Conservation (phyloP, 2,888 invertebrate genomes). For the Spilarctia lutea region DNA sequence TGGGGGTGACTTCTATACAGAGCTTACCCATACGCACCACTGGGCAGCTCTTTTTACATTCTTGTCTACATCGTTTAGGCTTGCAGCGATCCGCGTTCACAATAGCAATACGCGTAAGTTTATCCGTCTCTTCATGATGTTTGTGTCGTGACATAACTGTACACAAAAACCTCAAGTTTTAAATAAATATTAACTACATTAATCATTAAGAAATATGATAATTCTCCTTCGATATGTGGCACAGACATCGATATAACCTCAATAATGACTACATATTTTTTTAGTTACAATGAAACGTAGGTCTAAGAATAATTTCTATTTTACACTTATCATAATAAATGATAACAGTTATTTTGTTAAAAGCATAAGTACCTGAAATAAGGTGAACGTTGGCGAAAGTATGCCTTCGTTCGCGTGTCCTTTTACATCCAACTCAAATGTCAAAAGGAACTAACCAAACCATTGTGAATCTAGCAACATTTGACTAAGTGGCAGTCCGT, state of each 20-base stretch:
- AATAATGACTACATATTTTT: slow-evolving; percentile 59
- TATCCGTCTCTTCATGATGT: slow-evolving; percentile 94
- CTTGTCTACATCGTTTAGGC: slow-evolving; percentile 99
- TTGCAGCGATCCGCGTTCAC: slow-evolving; percentile 99
- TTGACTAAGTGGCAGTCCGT: slow-evolving; percentile 39
- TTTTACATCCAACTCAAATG: slow-evolving; percentile 76
- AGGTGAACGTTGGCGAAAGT: slow-evolving; percentile 78
- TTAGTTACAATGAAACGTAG: slow-evolving; percentile 36
- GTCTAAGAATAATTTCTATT: slow-evolving; percentile 27
- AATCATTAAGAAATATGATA: slow-evolving; percentile 47
- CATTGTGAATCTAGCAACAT: slow-evolving; percentile 51
- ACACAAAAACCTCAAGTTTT: slow-evolving; percentile 44
- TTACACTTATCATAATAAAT: slow-evolving; percentile 23
- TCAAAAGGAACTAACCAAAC: slow-evolving; percentile 72
- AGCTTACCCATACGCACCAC: slow-evolving; percentile 99
- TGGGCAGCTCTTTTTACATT: slow-evolving; percentile 99
- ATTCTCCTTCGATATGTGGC: slow-evolving; percentile 73
- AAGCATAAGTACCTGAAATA: slow-evolving; percentile 71
- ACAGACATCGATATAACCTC: slow-evolving; percentile 76
- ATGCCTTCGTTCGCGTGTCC: slow-evolving; percentile 85
- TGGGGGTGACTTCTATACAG: slow-evolving; percentile 98
- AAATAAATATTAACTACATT: slow-evolving; percentile 35
- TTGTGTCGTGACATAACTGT: slow-evolving; percentile 87
- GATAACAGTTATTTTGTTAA: slow-evolving; percentile 32
- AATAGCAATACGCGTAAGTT: slow-evolving; percentile 98